Conservation (phyloP, 2,113 vertebrate genomes). For the Columbina picui region DNA sequence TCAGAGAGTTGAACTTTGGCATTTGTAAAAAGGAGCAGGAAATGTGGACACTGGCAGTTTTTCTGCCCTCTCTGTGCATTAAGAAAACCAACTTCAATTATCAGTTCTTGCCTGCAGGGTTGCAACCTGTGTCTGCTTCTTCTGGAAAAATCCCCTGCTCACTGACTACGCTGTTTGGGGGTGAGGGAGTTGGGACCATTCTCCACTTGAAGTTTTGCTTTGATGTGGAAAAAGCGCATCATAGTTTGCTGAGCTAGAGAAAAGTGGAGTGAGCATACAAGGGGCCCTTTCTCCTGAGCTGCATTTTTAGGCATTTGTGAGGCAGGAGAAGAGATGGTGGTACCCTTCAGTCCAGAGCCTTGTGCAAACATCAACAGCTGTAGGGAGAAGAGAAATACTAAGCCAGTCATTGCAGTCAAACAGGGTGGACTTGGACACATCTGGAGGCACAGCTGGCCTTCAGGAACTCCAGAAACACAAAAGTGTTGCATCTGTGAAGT, state of each 20-base stretch:
- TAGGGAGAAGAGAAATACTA: neutral
- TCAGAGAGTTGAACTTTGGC: neutral
- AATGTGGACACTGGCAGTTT: neutral
- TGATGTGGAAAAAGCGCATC: neutral
- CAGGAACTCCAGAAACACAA: neutral
- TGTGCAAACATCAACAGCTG: neutral
- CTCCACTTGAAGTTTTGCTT: neutral
- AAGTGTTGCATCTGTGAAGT: accelerated
- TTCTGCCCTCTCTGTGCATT: neutral
- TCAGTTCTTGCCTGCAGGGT: neutral
- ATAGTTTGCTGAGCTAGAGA: neutral
- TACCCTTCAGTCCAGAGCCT: neutral
- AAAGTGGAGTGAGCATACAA: neutral
- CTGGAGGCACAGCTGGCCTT: neutral
- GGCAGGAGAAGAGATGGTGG: neutral
- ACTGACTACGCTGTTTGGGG: accelerated
- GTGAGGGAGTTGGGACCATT: neutral
- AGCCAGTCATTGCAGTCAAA: neutral
- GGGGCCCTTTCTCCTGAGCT: neutral
- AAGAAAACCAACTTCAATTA: neutral
- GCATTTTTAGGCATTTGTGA: neutral
- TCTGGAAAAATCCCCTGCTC: neutral
- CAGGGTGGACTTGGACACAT: neutral
- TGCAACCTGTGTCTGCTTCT: neutral
- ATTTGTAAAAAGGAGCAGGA: neutral